Base-by-base conservation (phyloP, 2,797 vertebrate genomes). In the Loris lydekkerianus region DNA sequence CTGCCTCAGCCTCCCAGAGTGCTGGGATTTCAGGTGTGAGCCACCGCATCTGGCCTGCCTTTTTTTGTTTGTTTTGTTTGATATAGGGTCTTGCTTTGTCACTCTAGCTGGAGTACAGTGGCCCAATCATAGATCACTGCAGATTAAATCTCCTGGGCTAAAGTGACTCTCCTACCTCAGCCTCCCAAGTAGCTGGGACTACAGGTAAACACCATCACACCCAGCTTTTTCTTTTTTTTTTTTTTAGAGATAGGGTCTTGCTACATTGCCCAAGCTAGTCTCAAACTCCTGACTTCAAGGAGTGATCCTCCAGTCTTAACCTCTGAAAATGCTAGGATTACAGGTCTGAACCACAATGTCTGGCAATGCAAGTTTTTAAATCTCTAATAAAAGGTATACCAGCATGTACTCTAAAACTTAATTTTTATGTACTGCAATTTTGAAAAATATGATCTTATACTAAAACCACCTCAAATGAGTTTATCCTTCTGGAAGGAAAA, bases 401-500 rank as follows among this genome's bases (percentile, higher is more conserved):
- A 87, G 72, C 43, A 46, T 18, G 37, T 49, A 70, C 37, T 93
- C 25, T 94, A 60, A 91, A 85, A 78, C 37, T 91, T 80, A 60
- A 83, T 61, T 89, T 72, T 56, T 40, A 91, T 40, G 20, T 40
- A 96, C 27, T 15, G n/a, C 8, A 70, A 25, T 65, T 95, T 87
- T 92, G 13, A 78, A 88, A 70, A 92, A 76, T 20, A 93, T 7
- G 13, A 4, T 40, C 34, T 46, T 72, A 34, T 90, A 40, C n/a
- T 80, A 93, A 70, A 78, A 89, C 72, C 85, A 88, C 65, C 73
- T 78, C 15, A 69, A 87, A 61, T 43, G 82, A 70, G 40, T 73
- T 31, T 81, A 46, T 76, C 25, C 3, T 61, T 90, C 27, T 9
- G 4, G 29, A 81, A 87, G 31, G 56, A 69, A 60, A 76, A 58